Conservation (phyloP, 2,113 vertebrate species). For the Calcarius ornatus region DNA sequence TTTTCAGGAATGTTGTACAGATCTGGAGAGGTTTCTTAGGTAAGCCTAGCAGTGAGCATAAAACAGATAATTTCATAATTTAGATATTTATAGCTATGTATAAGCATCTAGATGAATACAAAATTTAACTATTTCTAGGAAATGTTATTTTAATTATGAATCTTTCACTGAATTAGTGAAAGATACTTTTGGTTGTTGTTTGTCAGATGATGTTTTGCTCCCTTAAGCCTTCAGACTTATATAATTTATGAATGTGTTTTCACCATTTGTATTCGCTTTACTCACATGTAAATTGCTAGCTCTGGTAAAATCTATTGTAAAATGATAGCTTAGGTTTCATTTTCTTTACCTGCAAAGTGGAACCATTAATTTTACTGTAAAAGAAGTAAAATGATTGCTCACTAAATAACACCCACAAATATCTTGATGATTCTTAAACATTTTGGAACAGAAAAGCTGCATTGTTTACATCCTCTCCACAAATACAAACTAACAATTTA, state of each 20-base stretch:
- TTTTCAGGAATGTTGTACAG: not conserved
- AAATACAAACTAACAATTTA: not conserved
- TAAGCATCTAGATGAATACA: not conserved
- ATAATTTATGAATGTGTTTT: not conserved
- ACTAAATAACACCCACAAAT: not conserved
- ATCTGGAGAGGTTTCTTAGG: not conserved
- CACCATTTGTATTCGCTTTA: not conserved
- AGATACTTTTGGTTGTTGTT: not conserved
- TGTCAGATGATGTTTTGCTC: not conserved
- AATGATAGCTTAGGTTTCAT: not conserved
- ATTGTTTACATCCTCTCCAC: not conserved
- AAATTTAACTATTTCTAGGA: not conserved
- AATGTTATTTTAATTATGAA: not conserved
- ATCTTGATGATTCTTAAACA: not conserved
- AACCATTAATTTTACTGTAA: constrained; percentile 23
- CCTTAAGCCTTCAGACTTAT: not conserved
- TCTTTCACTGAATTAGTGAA: not conserved
- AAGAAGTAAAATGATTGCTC: not conserved
- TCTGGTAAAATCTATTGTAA: not conserved
- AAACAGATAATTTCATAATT: not conserved
- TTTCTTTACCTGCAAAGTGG: not conserved
- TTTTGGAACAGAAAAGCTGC: not conserved
- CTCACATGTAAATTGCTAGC: not conserved
- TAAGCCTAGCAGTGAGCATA: not conserved
- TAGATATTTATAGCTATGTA: not conserved